Evolutionary conservation across 1,140 invertebrate genomes (phyloP), one percentile per base, ranked within the genome.

Genomic region (Pteromalus puparum): DNA sequence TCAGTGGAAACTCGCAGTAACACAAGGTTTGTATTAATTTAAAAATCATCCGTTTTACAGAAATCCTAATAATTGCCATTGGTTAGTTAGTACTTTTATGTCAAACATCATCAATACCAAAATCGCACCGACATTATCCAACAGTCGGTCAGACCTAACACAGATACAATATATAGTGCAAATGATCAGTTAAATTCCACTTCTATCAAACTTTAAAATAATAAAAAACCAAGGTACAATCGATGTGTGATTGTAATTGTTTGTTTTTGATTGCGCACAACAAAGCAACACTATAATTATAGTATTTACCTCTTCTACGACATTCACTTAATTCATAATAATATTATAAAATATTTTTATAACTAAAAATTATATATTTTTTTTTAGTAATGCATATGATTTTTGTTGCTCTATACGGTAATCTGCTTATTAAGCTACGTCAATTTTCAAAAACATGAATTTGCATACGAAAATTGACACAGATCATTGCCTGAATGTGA

Each of bases 11-110:
- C 13, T 21, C 15, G 72, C 12, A 15, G 70, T 15, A 2, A 38
- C 12, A 74, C 24, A 81, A 61, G 73, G n/a, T 74, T 74, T 7
- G 10, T n/a, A 75, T 21, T 74, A 74, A 81, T 70, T 46, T 21
- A 42, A 46, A 80, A 74, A 74, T 24, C 21, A 70, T 30, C 38
- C 38, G 2, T 80, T 42, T 2, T 12, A 12, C 1, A 65, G 9
- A 28, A 46, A 42, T 42, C 21, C n/a, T 61, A 38, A 24, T 67
- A 42, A 26, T 42, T 67, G 61, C 34, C 67, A 67, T 67, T 9
- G 3, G 9, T 67, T 79, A 13, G 34, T 67, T n/a, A 24, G 18
- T n/a, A 30, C 61, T 61, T 81, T 24, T 74, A 10, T 15, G 46
- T 15, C 15, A 48, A 48, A 48, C 10, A 18, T 48, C 46, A 5